Evolutionary conservation across 2,113 vertebrate genomes (phyloP), one percentile per base, ranked within the genome.

Genomic region (Zeus faber): DNA sequence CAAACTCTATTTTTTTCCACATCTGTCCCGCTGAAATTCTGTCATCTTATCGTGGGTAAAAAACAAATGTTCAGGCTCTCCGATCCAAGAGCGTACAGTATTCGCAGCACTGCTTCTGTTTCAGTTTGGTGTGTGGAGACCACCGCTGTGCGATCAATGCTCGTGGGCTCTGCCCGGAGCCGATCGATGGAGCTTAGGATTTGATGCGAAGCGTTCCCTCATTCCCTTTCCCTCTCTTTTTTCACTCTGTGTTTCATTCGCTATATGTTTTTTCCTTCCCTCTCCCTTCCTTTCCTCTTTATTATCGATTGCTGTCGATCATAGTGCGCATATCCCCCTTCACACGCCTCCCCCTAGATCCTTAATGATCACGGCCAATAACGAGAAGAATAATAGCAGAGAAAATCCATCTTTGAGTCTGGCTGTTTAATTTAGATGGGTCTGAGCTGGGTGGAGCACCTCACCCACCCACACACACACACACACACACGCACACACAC

Each of bases 91-190:
- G n/a, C n/a, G n/a, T n/a, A n/a, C n/a, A n/a, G n/a, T n/a, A n/a
- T n/a, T n/a, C n/a, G n/a, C n/a, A n/a, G n/a, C n/a, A n/a, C n/a
- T n/a, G n/a, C n/a, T n/a, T n/a, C n/a, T n/a, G n/a, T n/a, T n/a
- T n/a, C n/a, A n/a, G n/a, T n/a, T n/a, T n/a, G n/a, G n/a, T n/a
- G n/a, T n/a, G n/a, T n/a, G n/a, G n/a, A n/a, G n/a, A n/a, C n/a
- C n/a, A n/a, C n/a, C n/a, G n/a, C n/a, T n/a, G 58, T 57, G 33
- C 66, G 25, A 87, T 89, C 84, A 78, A 88, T 88, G 79, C 68
- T 65, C 82, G 81, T 60, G 78, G 62, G 77, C 65, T 59, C 72
- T 72, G 77, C 81, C 77, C 70, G 76, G 66, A 80, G 74, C 56
- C 51, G 70, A 87, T 88, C 85, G 79, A 88, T 88, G 76, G 33